phyloP scores from a whole-genome alignment of 30 jellyfish, hydroid and myxozoan species.

The Hydractinia symbiolongicarpus region DNA sequence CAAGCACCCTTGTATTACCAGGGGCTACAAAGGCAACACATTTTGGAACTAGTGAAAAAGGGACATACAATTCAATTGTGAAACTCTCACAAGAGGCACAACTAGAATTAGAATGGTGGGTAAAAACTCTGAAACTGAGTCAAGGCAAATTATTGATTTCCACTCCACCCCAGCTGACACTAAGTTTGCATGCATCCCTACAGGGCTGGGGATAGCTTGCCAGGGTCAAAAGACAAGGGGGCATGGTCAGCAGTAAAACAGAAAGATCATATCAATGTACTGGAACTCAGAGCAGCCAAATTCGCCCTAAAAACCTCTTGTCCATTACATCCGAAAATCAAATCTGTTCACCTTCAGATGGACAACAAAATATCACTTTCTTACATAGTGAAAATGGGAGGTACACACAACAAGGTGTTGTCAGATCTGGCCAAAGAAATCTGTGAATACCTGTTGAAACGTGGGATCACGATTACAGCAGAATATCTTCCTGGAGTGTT shows the following conservation, averaged over 20 bases:
- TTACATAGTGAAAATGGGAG: slow-evolving; percentile 13
- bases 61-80: not conserved
- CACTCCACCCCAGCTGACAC: slow-evolving; percentile 10
- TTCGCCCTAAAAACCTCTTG: not conserved
- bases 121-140: not conserved
- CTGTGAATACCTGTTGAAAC: slow-evolving; percentile 24
- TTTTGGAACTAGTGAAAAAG: not conserved
- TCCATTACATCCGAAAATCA: not conserved
- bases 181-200: not conserved
- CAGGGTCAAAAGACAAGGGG: too few relatives aligned
- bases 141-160: not conserved
- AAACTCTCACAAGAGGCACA: not conserved
- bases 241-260: not conserved
- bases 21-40: not conserved
- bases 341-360: slow-evolving; percentile 1
- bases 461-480: slow-evolving; percentile 41
- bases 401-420: too few relatives aligned
- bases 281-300: not conserved
- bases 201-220: slow-evolving; percentile 19
- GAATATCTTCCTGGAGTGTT: slow-evolving; percentile 33
- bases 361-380: too few relatives aligned
- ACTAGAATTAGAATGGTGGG: slow-evolving; percentile 19
- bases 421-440: too few relatives aligned
- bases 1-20: slow-evolving; percentile 1
- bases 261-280: not conserved